Evolutionary conservation across 2,888 invertebrate species (phyloP).

Genomic region (Apodemia mormo): DNA sequence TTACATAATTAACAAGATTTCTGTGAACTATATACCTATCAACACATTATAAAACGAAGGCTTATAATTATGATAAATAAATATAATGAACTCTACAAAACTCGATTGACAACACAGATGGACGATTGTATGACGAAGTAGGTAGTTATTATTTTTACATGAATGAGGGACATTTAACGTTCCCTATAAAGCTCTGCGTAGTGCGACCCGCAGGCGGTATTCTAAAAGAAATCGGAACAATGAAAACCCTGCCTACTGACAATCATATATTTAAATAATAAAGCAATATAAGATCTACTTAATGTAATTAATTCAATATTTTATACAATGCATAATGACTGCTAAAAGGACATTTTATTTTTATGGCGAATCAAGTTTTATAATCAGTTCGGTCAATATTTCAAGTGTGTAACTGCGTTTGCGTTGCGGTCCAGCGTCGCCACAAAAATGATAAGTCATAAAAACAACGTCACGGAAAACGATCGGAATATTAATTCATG

Average conservation of each 20-base stretch:
- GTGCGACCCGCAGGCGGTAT: constrained; percentile 32
- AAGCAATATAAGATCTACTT: constrained; percentile 46
- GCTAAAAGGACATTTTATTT: constrained; percentile 62
- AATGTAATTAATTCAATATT: constrained; percentile 63
- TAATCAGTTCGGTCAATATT: constrained; percentile 67
- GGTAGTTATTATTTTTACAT: constrained; percentile 9
- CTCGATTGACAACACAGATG: not conserved
- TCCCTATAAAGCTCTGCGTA: constrained; percentile 2
- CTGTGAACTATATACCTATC: too few species aligned
- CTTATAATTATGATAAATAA: not conserved
- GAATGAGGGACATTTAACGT: constrained; percentile 11
- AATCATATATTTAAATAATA: constrained; percentile 41
- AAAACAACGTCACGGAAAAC: constrained; percentile 80
- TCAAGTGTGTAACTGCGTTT: constrained; percentile 59
- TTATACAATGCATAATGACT: constrained; percentile 67
- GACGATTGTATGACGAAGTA: not conserved
- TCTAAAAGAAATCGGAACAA: constrained; percentile 35
- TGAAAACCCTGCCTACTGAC: constrained; percentile 36
- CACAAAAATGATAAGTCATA: constrained; percentile 81
- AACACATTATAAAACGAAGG: too few species aligned
- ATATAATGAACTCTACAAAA: not conserved
- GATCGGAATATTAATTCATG: constrained; percentile 81
- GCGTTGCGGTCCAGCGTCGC: constrained; percentile 58
- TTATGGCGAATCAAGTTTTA: constrained; percentile 72
- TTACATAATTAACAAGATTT: too few species aligned